Conservation (phyloP, 2,888 invertebrate species). For the Oscheius sp. region DNA sequence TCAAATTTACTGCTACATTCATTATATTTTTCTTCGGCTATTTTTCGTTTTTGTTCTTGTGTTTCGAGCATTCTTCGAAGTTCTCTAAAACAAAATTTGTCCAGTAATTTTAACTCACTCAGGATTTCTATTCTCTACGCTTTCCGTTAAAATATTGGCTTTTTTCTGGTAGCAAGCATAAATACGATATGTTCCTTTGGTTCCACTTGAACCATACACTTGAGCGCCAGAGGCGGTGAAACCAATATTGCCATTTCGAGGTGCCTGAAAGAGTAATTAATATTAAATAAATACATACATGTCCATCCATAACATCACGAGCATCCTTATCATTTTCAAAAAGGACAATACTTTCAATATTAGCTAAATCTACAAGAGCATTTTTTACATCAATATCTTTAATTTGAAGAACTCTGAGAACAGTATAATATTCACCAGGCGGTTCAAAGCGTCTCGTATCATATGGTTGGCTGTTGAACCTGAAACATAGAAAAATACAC, state of each 20-base stretch:
- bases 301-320: slow-evolving; percentile 50
- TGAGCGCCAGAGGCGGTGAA: not conserved
- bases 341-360: slow-evolving; percentile 53
- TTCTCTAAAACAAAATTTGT: not conserved
- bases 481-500: not conserved
- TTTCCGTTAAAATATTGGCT: not conserved
- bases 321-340: slow-evolving; percentile 56
- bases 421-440: not conserved
- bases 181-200: not conserved
- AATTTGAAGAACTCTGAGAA: not conserved
- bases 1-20: too few relatives aligned
- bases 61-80: not conserved
- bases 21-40: not conserved
- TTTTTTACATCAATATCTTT: slow-evolving; percentile 34
- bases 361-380: slow-evolving; percentile 45
- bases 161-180: not conserved
- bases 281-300: slow-evolving; percentile 33
- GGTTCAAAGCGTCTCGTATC: not conserved
- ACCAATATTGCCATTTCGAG: not conserved
- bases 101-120: not conserved
- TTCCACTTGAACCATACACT: not conserved
- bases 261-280: not conserved
- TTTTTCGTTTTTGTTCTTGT: not conserved
- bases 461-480: slow-evolving; percentile 1
- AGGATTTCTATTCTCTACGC: not conserved